Percentiles rank a stretch among this genome's conserved stretches.
Conservation (phyloP, 2,113 vertebrate species). For the Megalops atlanticus region DNA sequence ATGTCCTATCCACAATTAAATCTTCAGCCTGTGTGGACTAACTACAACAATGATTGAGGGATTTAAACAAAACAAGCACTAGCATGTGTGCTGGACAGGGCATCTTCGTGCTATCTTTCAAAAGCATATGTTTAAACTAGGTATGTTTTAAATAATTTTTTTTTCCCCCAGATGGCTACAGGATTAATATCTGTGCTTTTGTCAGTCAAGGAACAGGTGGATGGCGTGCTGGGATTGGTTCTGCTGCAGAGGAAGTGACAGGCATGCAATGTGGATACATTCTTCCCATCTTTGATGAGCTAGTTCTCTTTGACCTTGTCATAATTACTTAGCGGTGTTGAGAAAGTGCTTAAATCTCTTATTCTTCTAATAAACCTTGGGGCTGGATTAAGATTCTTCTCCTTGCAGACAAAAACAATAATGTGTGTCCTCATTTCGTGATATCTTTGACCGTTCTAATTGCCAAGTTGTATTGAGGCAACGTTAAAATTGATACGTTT, state of each 20-base stretch:
- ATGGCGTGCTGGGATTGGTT: not conserved
- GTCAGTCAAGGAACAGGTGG: slow-evolving; percentile 39
- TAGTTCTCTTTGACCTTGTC: slow-evolving; percentile 50
- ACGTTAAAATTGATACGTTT: slow-evolving; percentile 13
- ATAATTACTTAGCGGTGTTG: slow-evolving; percentile 44
- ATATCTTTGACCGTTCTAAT: slow-evolving; percentile 41
- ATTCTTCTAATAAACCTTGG: slow-evolving; percentile 40
- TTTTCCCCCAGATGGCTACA: not conserved
- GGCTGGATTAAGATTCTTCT: slow-evolving; percentile 35
- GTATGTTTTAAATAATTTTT: not conserved
- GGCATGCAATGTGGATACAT: slow-evolving; percentile 33
- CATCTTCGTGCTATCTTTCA: not conserved
- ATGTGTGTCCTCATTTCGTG: slow-evolving; percentile 36
- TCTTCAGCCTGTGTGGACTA: no score
- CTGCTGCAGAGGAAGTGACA: not conserved
- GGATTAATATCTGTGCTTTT: not conserved
- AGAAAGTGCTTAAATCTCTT: slow-evolving; percentile 21
- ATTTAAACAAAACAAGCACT: not conserved
- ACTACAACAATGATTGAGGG: not conserved
- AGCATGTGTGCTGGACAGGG: not conserved
- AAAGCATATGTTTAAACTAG: not conserved
- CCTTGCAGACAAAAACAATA: slow-evolving; percentile 29
- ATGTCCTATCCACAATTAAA: no score
- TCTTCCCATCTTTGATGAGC: slow-evolving; percentile 43
- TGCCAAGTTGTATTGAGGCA: slow-evolving; percentile 29